Conservation (phyloP, 2,113 vertebrate genomes). For the Trogon surrucura region DNA sequence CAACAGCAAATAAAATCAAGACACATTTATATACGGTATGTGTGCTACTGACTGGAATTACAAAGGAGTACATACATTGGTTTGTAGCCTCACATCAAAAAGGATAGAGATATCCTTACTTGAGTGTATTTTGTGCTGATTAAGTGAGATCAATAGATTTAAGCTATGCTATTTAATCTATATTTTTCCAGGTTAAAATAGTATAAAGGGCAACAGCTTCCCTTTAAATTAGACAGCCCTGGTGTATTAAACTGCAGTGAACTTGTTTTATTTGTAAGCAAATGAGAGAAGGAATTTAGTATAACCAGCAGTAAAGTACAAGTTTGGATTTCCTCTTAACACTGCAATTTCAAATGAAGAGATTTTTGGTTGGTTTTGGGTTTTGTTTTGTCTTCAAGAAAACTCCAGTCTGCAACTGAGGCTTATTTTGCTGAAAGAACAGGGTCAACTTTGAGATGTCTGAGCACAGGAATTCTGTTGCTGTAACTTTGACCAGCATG, state of each 20-base stretch:
- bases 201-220: not conserved
- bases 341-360: not conserved
- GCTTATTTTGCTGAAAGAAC: not conserved
- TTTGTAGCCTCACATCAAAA: slow-evolving; percentile 23
- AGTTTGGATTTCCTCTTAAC: not conserved
- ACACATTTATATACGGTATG: slow-evolving; percentile 12
- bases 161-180: not conserved
- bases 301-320: not conserved
- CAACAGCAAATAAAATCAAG: slow-evolving; percentile 45
- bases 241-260: not conserved
- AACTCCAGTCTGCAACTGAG: not conserved
- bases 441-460: not conserved
- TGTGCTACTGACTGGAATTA: slow-evolving; percentile 27
- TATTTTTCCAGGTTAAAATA: not conserved
- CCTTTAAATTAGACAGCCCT: not conserved
- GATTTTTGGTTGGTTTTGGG: not conserved
- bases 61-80: not conserved
- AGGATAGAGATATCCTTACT: not conserved
- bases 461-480: not conserved
- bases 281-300: not conserved
- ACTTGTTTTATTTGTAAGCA: not conserved
- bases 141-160: not conserved
- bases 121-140: slow-evolving; percentile 15
- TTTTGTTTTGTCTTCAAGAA: not conserved
- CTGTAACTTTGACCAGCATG: not conserved